These are phyloP conservation scores for Pollenia griseotomentosa DNA, from an alignment of 2,888 invertebrate genomes.

Conservation along the genomic window DNA sequence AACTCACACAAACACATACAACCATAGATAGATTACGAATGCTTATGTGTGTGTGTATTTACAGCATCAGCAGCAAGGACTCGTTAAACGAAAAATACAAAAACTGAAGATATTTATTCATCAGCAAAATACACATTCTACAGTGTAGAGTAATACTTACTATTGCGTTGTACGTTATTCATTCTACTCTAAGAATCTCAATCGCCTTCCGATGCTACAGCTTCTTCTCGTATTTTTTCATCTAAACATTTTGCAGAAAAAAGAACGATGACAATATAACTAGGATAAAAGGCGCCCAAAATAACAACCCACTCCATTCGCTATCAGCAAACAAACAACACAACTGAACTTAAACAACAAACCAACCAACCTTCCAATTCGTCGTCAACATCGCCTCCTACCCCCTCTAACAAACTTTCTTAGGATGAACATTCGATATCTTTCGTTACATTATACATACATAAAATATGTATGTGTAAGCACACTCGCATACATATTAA, in stretches of 20 bases:
- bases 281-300: constrained; percentile 72
- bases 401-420: constrained; percentile 46
- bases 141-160: constrained; percentile 42
- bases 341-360: constrained; percentile 10
- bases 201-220: constrained; percentile 34
- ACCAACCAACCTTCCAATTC: constrained; percentile 41
- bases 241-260: constrained; percentile 63
- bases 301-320: constrained; percentile 54
- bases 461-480: constrained; percentile 9
- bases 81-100: constrained; percentile 66
- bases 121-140: constrained; percentile 65
- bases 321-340: constrained; percentile 25
- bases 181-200: constrained; percentile 52
- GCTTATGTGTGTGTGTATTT: constrained; percentile 23
- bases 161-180: constrained; percentile 23
- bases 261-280: constrained; percentile 70
- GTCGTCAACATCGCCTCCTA: constrained; percentile 10
- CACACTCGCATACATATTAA: constrained; percentile 5
- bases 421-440: constrained; percentile 61
- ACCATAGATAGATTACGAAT: constrained; percentile 4
- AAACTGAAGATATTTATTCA: constrained; percentile 68
- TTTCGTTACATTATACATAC: constrained; percentile 39
- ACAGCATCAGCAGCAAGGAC: constrained; percentile 70
- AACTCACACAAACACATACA: constrained; percentile 20
- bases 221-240: constrained; percentile 56